phyloP scores from a whole-genome alignment of 2,888 invertebrate species.

The Leucozona laternaria region DNA sequence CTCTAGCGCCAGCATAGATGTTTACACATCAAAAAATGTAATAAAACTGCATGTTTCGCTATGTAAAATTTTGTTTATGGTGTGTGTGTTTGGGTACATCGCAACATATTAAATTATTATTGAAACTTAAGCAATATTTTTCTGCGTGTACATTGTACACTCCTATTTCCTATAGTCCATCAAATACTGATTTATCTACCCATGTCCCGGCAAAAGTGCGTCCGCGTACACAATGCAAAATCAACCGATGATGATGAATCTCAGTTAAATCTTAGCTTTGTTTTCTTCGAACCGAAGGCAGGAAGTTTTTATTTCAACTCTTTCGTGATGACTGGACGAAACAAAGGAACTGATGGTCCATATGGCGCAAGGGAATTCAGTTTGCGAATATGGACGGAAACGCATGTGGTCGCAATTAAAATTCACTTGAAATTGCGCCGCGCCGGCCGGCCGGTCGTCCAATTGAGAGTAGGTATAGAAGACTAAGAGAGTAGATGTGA shows the following conservation, averaged over 20 bases:
- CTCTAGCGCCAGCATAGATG: too few species aligned
- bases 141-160: not conserved
- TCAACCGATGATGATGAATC: slow-evolving; percentile 57
- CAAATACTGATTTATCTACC: slow-evolving; percentile 40
- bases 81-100: too few species aligned
- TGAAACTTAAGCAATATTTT: not conserved
- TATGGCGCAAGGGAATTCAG: not conserved
- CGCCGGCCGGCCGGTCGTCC: too few species aligned
- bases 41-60: too few species aligned
- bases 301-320: slow-evolving; percentile 52
- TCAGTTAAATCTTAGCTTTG: slow-evolving; percentile 47
- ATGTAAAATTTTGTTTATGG: too few species aligned
- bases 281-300: slow-evolving; percentile 62
- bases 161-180: too few species aligned
- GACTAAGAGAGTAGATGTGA: slow-evolving; percentile 8
- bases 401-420: slow-evolving; percentile 74
- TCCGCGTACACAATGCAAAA: not conserved
- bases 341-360: slow-evolving; percentile 65
- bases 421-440: slow-evolving; percentile 66
- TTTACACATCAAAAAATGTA: too few species aligned
- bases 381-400: slow-evolving; percentile 57
- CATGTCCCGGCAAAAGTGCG: slow-evolving; percentile 33
- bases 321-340: slow-evolving; percentile 11
- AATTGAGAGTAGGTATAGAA: too few species aligned
- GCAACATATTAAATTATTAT: too few species aligned